These are phyloP conservation scores for Chrysogorgia sp. DNA, from an alignment of 92 coral and sea anemone genomes.

Conservation along the genomic window DNA sequence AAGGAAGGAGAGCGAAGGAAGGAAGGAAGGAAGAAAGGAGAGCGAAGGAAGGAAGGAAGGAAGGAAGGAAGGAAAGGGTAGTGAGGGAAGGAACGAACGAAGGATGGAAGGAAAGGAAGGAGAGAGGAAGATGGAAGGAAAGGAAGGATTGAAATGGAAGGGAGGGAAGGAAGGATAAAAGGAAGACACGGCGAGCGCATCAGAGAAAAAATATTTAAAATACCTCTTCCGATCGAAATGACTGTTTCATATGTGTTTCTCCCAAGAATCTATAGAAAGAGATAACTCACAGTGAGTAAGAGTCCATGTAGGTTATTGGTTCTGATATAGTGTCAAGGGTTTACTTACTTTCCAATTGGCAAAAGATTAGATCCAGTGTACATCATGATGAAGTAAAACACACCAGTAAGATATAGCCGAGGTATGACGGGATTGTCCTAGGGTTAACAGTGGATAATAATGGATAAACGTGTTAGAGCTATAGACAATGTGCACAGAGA, in stretches of 20 bases:
- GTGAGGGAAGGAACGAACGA: too few species aligned
- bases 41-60: too few species aligned
- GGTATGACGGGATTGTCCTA: conserved; percentile 97
- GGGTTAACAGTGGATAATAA: not conserved
- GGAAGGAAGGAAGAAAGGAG: too few species aligned
- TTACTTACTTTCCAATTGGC: conserved; percentile 87
- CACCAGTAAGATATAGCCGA: conserved; percentile 90
- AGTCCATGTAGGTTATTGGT: not conserved
- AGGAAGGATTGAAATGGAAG: not conserved
- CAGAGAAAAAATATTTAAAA: not conserved
- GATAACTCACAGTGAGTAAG: not conserved
- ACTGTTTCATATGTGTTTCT: conserved; percentile 91
- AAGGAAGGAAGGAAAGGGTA: too few species aligned
- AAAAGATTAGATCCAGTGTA: conserved; percentile 98
- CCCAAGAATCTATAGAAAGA: conserved; percentile 72
- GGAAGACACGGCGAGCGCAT: not conserved
- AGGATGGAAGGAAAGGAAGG: too few species aligned
- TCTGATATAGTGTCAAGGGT: not conserved
- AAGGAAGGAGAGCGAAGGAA: too few species aligned
- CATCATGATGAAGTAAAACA: conserved; percentile 98
- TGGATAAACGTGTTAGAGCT: not conserved
- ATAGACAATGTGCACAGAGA: too few species aligned
- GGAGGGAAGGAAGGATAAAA: not conserved
- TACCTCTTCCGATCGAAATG: conserved; percentile 96
- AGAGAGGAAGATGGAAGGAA: too few species aligned